phyloP scores from a whole-genome alignment of 2,797 vertebrate genomes.

The Zalophus californianus region DNA sequence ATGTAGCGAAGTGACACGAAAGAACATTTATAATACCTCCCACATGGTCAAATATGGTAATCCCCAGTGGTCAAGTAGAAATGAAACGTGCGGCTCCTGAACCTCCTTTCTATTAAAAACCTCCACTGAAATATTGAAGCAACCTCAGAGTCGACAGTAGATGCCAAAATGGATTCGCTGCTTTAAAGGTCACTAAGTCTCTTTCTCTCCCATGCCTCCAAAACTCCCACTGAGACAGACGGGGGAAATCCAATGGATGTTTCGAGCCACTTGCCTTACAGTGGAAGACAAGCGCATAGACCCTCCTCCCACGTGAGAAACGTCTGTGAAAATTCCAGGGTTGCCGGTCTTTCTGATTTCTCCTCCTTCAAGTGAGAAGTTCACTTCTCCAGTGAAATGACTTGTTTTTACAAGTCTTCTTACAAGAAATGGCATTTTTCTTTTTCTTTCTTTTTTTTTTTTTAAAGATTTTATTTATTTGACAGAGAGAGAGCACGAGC shows the following conservation, averaged over 20 bases:
- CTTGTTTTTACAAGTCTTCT: slow-evolving; percentile 24
- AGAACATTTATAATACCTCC: slow-evolving; percentile 62
- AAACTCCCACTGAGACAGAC: slow-evolving; percentile 72
- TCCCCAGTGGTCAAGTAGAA: slow-evolving; percentile 65
- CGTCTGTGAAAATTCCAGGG: not conserved
- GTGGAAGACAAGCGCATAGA: not conserved
- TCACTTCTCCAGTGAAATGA: not conserved
- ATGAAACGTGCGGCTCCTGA: slow-evolving; percentile 53
- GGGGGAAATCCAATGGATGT: not conserved
- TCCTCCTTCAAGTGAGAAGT: not conserved
- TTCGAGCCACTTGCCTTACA: not conserved
- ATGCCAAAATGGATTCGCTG: slow-evolving; percentile 46
- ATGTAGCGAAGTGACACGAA: slow-evolving; percentile 39
- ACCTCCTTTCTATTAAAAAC: slow-evolving; percentile 77
- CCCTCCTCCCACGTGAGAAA: not conserved
- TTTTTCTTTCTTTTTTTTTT: too few relatives aligned
- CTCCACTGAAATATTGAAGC: slow-evolving; percentile 77
- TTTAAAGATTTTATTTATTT: too few relatives aligned
- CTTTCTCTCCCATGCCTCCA: slow-evolving; percentile 71
- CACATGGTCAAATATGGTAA: slow-evolving; percentile 59
- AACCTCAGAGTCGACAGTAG: slow-evolving; percentile 53
- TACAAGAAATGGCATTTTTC: slow-evolving; percentile 18
- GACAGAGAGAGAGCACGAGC: too few relatives aligned
- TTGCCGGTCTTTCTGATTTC: not conserved
- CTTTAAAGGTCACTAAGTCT: slow-evolving; percentile 81